These are phyloP conservation scores for Zaprionus lachaisei DNA, from an alignment of 1,140 invertebrate genomes.

Conservation along the genomic window DNA sequence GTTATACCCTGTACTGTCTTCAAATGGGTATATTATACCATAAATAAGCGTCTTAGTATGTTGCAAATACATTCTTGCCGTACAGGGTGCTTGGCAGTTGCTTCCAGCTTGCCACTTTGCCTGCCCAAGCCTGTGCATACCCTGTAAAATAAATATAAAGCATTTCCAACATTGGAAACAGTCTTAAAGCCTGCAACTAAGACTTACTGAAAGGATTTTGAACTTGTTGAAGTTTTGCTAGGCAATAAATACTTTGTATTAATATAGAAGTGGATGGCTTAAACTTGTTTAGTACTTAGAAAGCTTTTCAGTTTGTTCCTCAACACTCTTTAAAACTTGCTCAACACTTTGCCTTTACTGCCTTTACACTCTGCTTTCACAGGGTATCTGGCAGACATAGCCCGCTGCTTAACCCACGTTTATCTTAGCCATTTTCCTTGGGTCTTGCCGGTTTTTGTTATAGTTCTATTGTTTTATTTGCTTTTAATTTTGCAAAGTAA, in stretches of 20 bases:
- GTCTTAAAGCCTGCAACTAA: background rate
- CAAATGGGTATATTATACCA: too few relatives aligned
- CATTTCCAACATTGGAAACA: background rate
- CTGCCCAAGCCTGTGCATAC: too few relatives aligned
- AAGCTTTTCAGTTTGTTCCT: background rate
- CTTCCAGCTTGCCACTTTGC: too few relatives aligned
- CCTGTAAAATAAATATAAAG: background rate
- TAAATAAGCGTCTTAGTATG: too few relatives aligned
- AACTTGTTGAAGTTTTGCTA: background rate
- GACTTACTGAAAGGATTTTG: background rate
- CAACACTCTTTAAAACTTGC: background rate
- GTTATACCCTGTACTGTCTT: too few relatives aligned
- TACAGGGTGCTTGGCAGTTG: too few relatives aligned
- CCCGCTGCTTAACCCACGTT: background rate
- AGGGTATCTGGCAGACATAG: conserved; percentile 12
- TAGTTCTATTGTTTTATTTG: conserved; percentile 75
- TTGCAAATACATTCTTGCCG: too few relatives aligned
- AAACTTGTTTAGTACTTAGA: too few relatives aligned
- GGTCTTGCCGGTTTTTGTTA: conserved; percentile 48
- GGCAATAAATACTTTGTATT: background rate
- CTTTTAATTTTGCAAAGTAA: conserved; percentile 70
- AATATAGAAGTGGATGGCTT: accelerated
- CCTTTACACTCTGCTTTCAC: background rate
- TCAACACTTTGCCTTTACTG: background rate
- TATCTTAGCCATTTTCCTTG: conserved; percentile 31